phyloP scores from a whole-genome alignment of 2,113 vertebrate genomes.

The Cyprinodon brontotheroides region DNA sequence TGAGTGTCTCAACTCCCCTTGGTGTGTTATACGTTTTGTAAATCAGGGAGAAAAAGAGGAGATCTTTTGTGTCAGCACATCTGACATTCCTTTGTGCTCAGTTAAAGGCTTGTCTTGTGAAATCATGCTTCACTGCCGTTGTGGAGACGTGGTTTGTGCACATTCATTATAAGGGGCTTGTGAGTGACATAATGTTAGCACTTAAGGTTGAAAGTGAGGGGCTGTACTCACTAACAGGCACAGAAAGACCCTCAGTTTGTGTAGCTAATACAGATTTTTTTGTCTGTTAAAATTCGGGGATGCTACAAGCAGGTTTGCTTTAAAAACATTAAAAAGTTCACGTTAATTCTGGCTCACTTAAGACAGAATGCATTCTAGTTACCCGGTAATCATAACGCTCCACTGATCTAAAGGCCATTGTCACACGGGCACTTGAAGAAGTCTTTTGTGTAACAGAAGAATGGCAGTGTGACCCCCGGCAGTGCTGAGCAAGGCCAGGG shows the following conservation, averaged over 20 bases:
- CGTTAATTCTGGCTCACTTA: slow-evolving; percentile 82
- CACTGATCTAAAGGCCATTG: slow-evolving; percentile 82
- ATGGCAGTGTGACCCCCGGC: slow-evolving; percentile 77
- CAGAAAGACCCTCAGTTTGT: slow-evolving; percentile 20
- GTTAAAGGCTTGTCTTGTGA: slow-evolving; percentile 62
- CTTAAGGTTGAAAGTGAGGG: slow-evolving; percentile 59
- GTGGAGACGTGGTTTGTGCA: slow-evolving; percentile 51
- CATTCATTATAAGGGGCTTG: slow-evolving; percentile 53
- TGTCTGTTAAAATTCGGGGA: slow-evolving; percentile 13
- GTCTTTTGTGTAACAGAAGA: slow-evolving; percentile 80
- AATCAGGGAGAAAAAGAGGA: slow-evolving; percentile 48
- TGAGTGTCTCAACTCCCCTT: slow-evolving; percentile 47
- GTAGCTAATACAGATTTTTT: slow-evolving; percentile 8
- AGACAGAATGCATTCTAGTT: slow-evolving; percentile 73
- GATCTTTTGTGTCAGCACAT: slow-evolving; percentile 64
- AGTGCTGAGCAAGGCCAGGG: slow-evolving; percentile 71
- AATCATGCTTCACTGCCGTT: slow-evolving; percentile 60
- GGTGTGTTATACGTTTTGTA: slow-evolving; percentile 50
- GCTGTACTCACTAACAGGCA: slow-evolving; percentile 58
- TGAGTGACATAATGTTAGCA: slow-evolving; percentile 53
- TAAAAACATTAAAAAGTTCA: slow-evolving; percentile 57
- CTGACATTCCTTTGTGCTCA: slow-evolving; percentile 66
- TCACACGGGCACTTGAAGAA: slow-evolving; percentile 81
- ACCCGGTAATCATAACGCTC: slow-evolving; percentile 79
- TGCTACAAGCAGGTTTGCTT: slow-evolving; percentile 27